Conservation (phyloP, 2,797 vertebrate species). For the Microctenopoma lineatum region DNA sequence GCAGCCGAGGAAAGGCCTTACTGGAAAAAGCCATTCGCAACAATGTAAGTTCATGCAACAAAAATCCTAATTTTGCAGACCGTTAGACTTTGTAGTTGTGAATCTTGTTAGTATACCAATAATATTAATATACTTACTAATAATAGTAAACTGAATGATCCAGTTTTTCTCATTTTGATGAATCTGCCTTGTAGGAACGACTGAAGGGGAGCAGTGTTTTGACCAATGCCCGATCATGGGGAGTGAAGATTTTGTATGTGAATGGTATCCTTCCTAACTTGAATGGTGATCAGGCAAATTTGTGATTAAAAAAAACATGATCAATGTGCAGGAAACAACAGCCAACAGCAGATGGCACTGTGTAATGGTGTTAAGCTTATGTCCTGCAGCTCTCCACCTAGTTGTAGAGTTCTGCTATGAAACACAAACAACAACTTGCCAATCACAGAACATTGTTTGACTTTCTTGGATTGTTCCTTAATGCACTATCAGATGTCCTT, state of each 20-base stretch:
- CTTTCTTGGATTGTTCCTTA: slow-evolving; percentile 65
- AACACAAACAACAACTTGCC: neutral
- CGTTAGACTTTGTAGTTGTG: neutral
- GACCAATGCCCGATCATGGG: slow-evolving; percentile 86
- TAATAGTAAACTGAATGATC: neutral
- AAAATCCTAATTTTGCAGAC: neutral
- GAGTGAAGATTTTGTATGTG: slow-evolving; percentile 87
- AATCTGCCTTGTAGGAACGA: slow-evolving; percentile 78
- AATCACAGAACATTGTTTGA: neutral
- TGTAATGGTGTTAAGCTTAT: neutral
- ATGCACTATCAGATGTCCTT: slow-evolving; percentile 76
- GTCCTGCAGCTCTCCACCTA: neutral
- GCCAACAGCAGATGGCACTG: slow-evolving; percentile 72
- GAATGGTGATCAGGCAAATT: neutral
- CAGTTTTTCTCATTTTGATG: slow-evolving; percentile 1
- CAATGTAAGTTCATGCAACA: slow-evolving; percentile 79
- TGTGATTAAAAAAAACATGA: neutral
- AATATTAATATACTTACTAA: neutral
- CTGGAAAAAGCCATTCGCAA: slow-evolving; percentile 90
- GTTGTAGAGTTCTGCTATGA: neutral
- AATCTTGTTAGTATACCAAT: neutral
- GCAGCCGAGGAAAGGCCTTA: slow-evolving; percentile 90
- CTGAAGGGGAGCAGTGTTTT: slow-evolving; percentile 81
- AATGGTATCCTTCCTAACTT: slow-evolving; percentile 87
- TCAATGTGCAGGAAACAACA: slow-evolving; percentile 29